Evolutionary conservation across 2,797 vertebrate genomes (phyloP).

Genomic region (Hephaestus fuliginosus): DNA sequence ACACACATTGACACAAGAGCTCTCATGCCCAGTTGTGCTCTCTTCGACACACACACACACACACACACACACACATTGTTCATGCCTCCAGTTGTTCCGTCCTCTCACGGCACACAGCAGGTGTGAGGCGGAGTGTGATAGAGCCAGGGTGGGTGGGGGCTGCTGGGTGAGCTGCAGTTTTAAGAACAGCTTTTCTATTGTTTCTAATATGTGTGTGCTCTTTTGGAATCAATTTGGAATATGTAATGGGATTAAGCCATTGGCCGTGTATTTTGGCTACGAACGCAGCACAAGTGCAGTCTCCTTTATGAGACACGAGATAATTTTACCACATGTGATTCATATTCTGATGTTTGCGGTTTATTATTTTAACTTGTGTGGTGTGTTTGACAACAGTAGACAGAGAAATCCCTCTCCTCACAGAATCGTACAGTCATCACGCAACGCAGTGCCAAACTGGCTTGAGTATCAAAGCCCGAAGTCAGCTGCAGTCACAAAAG

Average conservation of each 20-base stretch:
- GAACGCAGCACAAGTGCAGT: slow-evolving; percentile 21
- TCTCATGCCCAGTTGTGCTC: slow-evolving; percentile 66
- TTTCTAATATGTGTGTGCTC: slow-evolving; percentile 66
- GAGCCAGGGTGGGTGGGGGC: slow-evolving; percentile 48
- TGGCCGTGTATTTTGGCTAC: slow-evolving; percentile 39
- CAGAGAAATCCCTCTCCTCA: slow-evolving; percentile 19
- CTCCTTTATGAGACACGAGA: slow-evolving; percentile 28
- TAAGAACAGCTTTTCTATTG: slow-evolving; percentile 85
- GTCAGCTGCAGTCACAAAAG: slow-evolving; percentile 21
- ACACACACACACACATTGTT: slow-evolving; percentile 39
- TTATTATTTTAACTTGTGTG: background rate
- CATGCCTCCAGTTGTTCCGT: slow-evolving; percentile 84
- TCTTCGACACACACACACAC: slow-evolving; percentile 41
- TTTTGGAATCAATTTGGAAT: slow-evolving; percentile 74
- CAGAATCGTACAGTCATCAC: slow-evolving; percentile 10
- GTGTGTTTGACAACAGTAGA: slow-evolving; percentile 16
- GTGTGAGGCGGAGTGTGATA: slow-evolving; percentile 77
- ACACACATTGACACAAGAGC: slow-evolving; percentile 54
- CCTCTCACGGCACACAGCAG: slow-evolving; percentile 84
- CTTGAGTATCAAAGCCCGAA: slow-evolving; percentile 28
- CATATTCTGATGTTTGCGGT: background rate
- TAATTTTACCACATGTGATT: slow-evolving; percentile 25
- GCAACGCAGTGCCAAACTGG: slow-evolving; percentile 52
- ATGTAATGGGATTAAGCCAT: slow-evolving; percentile 62
- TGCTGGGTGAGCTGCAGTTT: slow-evolving; percentile 50